phyloP scores from a whole-genome alignment of 2,113 vertebrate genomes.

The Grantiella picta region DNA sequence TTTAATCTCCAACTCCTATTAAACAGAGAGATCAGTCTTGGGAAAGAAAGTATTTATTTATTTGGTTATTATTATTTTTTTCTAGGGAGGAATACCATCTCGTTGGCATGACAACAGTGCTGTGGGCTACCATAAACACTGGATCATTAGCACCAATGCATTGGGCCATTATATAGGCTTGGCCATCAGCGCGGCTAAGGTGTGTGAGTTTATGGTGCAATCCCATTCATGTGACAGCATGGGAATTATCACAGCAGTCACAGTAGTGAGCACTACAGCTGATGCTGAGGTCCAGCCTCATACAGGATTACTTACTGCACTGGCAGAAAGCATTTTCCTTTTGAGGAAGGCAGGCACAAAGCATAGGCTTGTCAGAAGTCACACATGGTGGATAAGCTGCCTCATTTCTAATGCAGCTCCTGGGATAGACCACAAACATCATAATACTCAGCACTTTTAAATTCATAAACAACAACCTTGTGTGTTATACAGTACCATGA shows the following conservation, averaged over 20 bases:
- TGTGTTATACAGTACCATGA: not conserved
- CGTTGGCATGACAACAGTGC: conserved; percentile 43
- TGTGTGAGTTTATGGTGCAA: conserved; percentile 45
- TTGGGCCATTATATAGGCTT: conserved; percentile 3
- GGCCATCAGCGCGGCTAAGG: conserved; percentile 34
- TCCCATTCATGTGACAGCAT: not conserved
- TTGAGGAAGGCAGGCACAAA: not conserved
- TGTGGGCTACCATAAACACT: conserved; percentile 51
- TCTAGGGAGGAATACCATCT: not conserved
- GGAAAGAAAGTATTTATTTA: conserved; percentile 50
- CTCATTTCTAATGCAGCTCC: not conserved
- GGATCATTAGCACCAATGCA: conserved; percentile 49
- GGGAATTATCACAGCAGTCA: conserved; percentile 36
- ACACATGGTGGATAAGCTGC: not conserved
- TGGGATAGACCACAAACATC: not conserved
- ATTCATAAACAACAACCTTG: not conserved
- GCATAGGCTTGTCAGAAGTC: not conserved
- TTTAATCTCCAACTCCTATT: conserved; percentile 16
- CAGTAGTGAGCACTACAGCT: not conserved
- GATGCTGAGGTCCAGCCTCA: not conserved
- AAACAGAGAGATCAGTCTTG: not conserved
- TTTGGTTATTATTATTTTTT: conserved; percentile 49
- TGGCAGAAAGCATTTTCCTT: not conserved
- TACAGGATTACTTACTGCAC: not conserved
- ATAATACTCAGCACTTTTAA: not conserved